A percentile compares a stretch with the other conserved stretches of the same genome.
Conservation (phyloP, 2,888 invertebrate genomes). For the Mactromeris polynyma region DNA sequence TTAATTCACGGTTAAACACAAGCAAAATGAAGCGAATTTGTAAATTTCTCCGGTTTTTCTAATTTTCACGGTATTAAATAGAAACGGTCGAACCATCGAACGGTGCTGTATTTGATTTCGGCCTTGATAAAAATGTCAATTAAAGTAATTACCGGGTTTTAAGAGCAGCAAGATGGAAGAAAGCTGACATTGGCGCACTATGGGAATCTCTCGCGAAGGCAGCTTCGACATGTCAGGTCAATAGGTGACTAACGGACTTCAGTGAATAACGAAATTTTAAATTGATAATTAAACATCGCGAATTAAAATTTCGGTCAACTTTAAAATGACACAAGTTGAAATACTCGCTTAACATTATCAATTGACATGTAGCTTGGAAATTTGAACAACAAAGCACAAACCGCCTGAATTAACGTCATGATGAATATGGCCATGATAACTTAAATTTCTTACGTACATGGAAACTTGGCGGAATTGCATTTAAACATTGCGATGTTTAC, state of each 20-base stretch:
- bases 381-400: neutral
- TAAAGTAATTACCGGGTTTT: constrained; percentile 55
- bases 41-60: constrained; percentile 51
- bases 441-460: too few relatives aligned
- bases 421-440: too few relatives aligned
- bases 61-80: constrained; percentile 59
- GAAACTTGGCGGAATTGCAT: too few relatives aligned
- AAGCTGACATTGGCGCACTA: constrained; percentile 35
- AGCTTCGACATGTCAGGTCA: constrained; percentile 21
- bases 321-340: constrained; percentile 18
- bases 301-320: constrained; percentile 7
- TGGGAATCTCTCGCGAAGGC: constrained; percentile 26
- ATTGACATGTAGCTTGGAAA: neutral
- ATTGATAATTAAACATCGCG: constrained; percentile 19
- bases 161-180: constrained; percentile 39
- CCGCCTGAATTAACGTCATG: too few relatives aligned
- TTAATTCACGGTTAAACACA: constrained; percentile 34
- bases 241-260: constrained; percentile 30
- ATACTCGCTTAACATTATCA: neutral
- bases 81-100: constrained; percentile 34
- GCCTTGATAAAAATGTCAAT: constrained; percentile 64
- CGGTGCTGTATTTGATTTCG: constrained; percentile 52
- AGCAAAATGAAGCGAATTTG: constrained; percentile 48
- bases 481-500: too few relatives aligned
- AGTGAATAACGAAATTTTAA: neutral